Evolutionary conservation across 1,140 invertebrate species (phyloP).

Genomic region (Zaprionus nigranus): DNA sequence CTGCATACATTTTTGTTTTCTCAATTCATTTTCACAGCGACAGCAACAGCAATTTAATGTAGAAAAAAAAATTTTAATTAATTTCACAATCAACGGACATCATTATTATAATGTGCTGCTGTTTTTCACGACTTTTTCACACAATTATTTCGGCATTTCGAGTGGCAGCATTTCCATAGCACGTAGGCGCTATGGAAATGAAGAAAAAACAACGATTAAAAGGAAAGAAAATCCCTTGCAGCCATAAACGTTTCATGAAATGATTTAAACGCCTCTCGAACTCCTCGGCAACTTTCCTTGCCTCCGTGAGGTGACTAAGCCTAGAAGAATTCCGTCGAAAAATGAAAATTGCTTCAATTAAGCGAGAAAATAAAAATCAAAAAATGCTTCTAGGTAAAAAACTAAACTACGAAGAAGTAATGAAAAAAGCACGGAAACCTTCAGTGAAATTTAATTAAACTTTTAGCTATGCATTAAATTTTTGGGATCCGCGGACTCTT

Average conservation of each 20-base stretch:
- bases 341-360: slow-evolving; percentile 49
- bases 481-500: slow-evolving; percentile 1
- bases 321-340: slow-evolving; percentile 25
- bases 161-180: slow-evolving; percentile 65
- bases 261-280: slow-evolving; percentile 38
- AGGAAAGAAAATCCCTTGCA: slow-evolving; percentile 28
- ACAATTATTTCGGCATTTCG: slow-evolving; percentile 68
- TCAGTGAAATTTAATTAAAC: slow-evolving; percentile 31
- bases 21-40: not conserved
- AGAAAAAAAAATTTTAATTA: slow-evolving; percentile 52
- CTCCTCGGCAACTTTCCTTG: slow-evolving; percentile 17
- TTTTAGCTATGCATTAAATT: slow-evolving; percentile 15
- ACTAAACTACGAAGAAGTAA: not conserved
- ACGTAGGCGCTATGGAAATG: slow-evolving; percentile 37
- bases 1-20: slow-evolving; percentile 4
- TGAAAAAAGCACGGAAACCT: slow-evolving; percentile 3
- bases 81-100: slow-evolving; percentile 56
- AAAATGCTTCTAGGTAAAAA: slow-evolving; percentile 34
- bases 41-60: slow-evolving; percentile 13
- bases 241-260: slow-evolving; percentile 32
- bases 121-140: slow-evolving; percentile 44
- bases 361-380: slow-evolving; percentile 41
- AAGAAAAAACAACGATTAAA: slow-evolving; percentile 32
- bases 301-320: not conserved
- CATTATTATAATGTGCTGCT: slow-evolving; percentile 63